Evolutionary conservation across 2,113 vertebrate genomes (phyloP), one percentile per base, ranked within the genome.

Genomic region (Nibea coibor): DNA sequence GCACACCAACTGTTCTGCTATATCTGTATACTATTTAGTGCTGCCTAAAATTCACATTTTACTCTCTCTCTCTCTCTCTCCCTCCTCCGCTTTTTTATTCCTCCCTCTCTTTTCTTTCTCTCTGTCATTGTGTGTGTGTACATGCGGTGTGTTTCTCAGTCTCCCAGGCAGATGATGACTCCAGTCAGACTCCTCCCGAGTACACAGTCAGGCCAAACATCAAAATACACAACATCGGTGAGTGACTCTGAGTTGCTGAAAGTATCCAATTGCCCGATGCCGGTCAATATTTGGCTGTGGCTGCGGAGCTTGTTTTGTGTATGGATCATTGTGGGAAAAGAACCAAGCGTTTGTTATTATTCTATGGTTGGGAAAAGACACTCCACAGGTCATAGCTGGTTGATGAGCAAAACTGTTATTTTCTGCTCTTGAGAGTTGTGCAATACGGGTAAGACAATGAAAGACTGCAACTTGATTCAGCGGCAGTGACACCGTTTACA

Each of bases 221-320:
- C 94, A 97, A 97, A 96, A 96, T 98, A 91, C 96, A 97, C 90
- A 96, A 97, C 91, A 93, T 98, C 80, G 97, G 97, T 98, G 95
- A 97, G 97, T 93, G 62, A 67, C 53, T 59, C 31, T 51, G 54
- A 53, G 11, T 59, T 35, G 24, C 47, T 62, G 35, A 26, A 63
- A 43, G 61, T 26, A 61, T 65, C 51, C 63, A 31, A n/a, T 71
- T 28, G 22, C 45, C 73, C 62, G 68, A 63, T 78, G 62, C 62
- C 11, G 54, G 54, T 79, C 81, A 43, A 47, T 85, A 81, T 80
- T 63, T 77, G 56, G 62, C 67, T 66, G 53, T 4, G 61, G 51
- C 51, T 67, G 39, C 28, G 51, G 28, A 69, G 28, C 54, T 17
- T 28, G 65, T 83, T 86, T 66, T 75, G 45, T 82, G 39, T 28